Evolutionary conservation across 2,888 invertebrate genomes (phyloP).

Genomic region (Tholera decimalis): DNA sequence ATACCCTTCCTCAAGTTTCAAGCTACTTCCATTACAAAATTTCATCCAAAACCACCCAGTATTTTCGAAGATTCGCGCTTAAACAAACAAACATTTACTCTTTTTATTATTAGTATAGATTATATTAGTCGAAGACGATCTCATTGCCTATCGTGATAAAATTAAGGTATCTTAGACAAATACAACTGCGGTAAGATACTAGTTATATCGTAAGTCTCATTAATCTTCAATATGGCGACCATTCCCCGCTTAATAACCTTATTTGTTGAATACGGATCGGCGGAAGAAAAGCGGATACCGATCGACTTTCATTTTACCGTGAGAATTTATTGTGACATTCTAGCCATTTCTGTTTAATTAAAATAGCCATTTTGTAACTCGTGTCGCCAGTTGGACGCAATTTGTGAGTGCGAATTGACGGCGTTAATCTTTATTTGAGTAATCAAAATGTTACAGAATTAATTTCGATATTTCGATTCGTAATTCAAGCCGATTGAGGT

Average conservation of each 20-base stretch:
- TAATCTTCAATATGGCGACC: conserved; percentile 49
- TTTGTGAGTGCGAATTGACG: conserved; percentile 30
- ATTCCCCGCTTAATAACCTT: conserved; percentile 62
- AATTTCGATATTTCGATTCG: conserved; percentile 9
- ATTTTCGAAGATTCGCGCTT: too few relatives aligned
- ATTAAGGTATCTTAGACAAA: neutral
- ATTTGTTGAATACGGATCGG: conserved; percentile 56
- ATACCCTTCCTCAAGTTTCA: too few relatives aligned
- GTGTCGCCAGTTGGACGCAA: conserved; percentile 14
- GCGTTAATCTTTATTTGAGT: conserved; percentile 29
- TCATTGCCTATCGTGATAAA: neutral
- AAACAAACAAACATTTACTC: too few relatives aligned
- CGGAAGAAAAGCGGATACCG: conserved; percentile 66
- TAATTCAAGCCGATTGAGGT: too few relatives aligned
- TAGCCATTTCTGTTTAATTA: conserved; percentile 55
- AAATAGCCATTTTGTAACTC: conserved; percentile 48
- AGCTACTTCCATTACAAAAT: too few relatives aligned
- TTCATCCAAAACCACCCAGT: too few relatives aligned
- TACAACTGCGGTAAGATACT: conserved; percentile 5
- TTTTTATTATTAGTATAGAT: too few relatives aligned
- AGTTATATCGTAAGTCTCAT: conserved; percentile 33
- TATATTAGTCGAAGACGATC: too few relatives aligned
- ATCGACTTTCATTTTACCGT: conserved; percentile 63
- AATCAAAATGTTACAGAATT: conserved; percentile 15
- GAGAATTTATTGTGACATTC: conserved; percentile 61